Evolutionary conservation across 2,113 vertebrate species (phyloP).

Genomic region (Boulengeromyrus knoepffleri): DNA sequence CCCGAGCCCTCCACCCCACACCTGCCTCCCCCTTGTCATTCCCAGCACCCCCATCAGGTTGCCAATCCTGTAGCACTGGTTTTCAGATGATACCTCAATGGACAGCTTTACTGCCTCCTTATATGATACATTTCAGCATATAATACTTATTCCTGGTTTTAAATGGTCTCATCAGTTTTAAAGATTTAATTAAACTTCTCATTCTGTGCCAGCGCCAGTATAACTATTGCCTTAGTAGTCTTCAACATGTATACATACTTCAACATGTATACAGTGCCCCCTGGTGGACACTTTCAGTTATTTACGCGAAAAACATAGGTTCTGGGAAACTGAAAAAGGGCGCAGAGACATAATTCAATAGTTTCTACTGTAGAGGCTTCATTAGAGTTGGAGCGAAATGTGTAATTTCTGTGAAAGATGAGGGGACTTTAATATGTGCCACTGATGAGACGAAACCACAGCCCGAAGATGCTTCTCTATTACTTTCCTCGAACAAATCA

Average conservation of each 20-base stretch:
- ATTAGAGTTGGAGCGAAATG: slow-evolving; percentile 20
- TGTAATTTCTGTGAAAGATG: slow-evolving; percentile 27
- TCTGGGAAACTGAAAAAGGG: not conserved
- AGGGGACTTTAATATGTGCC: slow-evolving; percentile 12
- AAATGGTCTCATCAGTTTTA: slow-evolving; percentile 13
- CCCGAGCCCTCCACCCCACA: not conserved
- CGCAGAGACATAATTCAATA: slow-evolving; percentile 17
- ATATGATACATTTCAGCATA: slow-evolving; percentile 11
- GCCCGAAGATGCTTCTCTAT: slow-evolving; percentile 7
- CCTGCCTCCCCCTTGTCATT: not conserved
- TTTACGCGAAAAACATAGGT: not conserved
- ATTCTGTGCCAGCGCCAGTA: not conserved
- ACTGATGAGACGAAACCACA: slow-evolving; percentile 4
- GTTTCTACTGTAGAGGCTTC: slow-evolving; percentile 19
- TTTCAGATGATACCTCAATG: not conserved
- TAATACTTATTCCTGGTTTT: slow-evolving; percentile 17
- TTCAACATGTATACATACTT: slow-evolving; percentile 19
- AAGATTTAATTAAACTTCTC: slow-evolving; percentile 20
- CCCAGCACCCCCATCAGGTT: not conserved
- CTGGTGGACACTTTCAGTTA: not conserved
- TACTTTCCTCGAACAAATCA: slow-evolving; percentile 15
- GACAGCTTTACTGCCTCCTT: not conserved
- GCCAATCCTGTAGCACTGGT: not conserved
- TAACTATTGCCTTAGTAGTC: not conserved
- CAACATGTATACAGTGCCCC: slow-evolving; percentile 19